Conservation (phyloP, 2,797 vertebrate species). For the Karalla daura region DNA sequence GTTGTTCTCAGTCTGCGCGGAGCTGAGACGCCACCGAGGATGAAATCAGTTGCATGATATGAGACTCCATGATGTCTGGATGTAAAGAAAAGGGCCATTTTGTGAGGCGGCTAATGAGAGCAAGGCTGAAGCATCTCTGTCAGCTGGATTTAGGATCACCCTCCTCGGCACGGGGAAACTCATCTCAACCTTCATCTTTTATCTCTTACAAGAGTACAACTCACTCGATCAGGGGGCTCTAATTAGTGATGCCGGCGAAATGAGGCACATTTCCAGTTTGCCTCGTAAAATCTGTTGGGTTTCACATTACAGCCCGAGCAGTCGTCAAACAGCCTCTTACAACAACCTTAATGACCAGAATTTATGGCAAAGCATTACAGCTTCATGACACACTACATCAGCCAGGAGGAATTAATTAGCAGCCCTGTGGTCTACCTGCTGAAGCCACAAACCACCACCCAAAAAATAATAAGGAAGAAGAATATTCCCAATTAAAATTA, state of each 20-base stretch:
- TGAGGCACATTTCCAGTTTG: constrained; percentile 23
- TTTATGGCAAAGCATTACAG: constrained; percentile 57
- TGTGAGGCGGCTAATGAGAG: constrained; percentile 61
- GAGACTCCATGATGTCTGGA: constrained; percentile 70
- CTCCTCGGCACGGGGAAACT: constrained; percentile 30
- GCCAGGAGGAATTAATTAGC: constrained; percentile 44
- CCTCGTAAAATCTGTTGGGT: constrained; percentile 39
- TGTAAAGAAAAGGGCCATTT: constrained; percentile 74
- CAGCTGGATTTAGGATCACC: constrained; percentile 55
- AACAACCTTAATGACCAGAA: constrained; percentile 48
- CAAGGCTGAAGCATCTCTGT: constrained; percentile 49
- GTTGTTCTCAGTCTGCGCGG: constrained; percentile 15
- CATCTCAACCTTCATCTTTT: constrained; percentile 37
- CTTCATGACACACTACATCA: constrained; percentile 34
- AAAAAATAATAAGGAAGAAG: no score
- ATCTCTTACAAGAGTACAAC: constrained; percentile 6
- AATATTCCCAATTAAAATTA: constrained; percentile 16
- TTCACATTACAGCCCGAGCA: constrained; percentile 40
- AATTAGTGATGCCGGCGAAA: constrained; percentile 15
- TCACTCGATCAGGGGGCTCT: constrained; percentile 9
- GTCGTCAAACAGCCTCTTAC: constrained; percentile 36
- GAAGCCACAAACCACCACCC: no score
- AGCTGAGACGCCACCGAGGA: constrained; percentile 22
- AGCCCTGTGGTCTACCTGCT: background rate
- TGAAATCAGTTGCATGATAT: constrained; percentile 28